Percentiles rank a stretch among this genome's conserved stretches.
Conservation (phyloP, 2,797 vertebrate genomes). For the Hydrolagus colliei region DNA sequence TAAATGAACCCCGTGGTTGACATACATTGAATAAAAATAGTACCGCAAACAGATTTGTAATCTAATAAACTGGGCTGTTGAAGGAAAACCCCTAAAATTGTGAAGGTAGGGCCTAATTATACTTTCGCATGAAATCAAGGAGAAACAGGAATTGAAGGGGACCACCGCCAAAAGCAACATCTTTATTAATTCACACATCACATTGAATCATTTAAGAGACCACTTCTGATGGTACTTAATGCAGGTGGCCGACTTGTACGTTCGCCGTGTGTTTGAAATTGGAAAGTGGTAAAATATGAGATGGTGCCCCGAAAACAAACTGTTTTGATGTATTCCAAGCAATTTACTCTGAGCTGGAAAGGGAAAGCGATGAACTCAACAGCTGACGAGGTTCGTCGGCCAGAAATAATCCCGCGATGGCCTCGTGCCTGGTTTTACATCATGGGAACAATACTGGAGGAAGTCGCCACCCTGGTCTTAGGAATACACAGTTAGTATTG, state of each 20-base stretch:
- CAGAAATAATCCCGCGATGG: slow-evolving; percentile 24
- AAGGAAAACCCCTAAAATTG: too few species aligned
- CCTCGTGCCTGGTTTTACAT: not conserved
- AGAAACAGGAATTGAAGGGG: not conserved
- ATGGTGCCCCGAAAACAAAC: not conserved
- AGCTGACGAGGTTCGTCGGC: not conserved
- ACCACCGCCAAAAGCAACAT: not conserved
- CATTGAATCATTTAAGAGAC: not conserved
- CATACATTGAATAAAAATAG: not conserved
- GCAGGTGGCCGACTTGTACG: not conserved
- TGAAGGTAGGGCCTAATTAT: not conserved
- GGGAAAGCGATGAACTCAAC: not conserved
- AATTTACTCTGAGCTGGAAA: not conserved
- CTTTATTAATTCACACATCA: not conserved
- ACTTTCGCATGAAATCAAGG: not conserved
- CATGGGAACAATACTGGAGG: not conserved
- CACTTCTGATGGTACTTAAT: not conserved
- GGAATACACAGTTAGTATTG: not conserved
- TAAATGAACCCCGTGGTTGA: not conserved
- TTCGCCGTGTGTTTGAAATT: not conserved
- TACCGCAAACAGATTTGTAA: too few species aligned
- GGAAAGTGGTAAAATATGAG: not conserved
- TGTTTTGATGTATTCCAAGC: slow-evolving; percentile 5
- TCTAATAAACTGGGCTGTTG: not conserved
- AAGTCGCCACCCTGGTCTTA: not conserved